Base-by-base conservation (phyloP, 2,888 invertebrate genomes). In the Stenchaetothrips biformis region DNA sequence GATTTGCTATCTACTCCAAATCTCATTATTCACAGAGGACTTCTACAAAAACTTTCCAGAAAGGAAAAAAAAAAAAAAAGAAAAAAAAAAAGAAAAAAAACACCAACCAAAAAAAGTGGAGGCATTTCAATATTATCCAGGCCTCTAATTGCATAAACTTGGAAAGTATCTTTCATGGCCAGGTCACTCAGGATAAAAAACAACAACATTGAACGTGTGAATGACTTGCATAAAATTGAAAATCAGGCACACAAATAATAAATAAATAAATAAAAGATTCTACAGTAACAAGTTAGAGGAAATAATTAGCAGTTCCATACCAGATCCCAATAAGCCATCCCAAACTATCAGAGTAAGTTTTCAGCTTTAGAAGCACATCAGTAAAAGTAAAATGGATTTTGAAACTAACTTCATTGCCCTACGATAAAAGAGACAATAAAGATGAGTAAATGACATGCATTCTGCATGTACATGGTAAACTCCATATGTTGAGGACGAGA, bases 401-500 rank as follows among this genome's bases (percentile, higher is more conserved):
- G 2, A 78, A 4, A 78, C 21, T 25, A 78, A 27, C 16, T 77
- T 13, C 47, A 27, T 9, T 21, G 13, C 21, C 25, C 9, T 37
- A 37, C 37, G 2, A 7, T 37, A 21, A 78, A 25, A 62, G 18
- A 53, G 11, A 79, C 18, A 53, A 79, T 59, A 6, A 13, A 27
- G 18, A 79, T 18, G n/a, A 49, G 7, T 16, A 53, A 21, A n/a
- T 27, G 18, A 8, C 48, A 37, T 16, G 16, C 16, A 49, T 49
- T 13, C 18, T 21, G n/a, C 25, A 78, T 7, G 37, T 21, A 77
- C n/a, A 18, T n/a, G n/a, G n/a, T n/a, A n/a, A n/a, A n/a, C n/a
- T n/a, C n/a, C n/a, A 78, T 78, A 78, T 27, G 37, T 37, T 21
- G 37, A 78, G n/a, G 9, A 27, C 78, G 37, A 78, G 21, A 78